phyloP scores from a whole-genome alignment of 2,113 vertebrate species.

The Emydura subglobosa region DNA sequence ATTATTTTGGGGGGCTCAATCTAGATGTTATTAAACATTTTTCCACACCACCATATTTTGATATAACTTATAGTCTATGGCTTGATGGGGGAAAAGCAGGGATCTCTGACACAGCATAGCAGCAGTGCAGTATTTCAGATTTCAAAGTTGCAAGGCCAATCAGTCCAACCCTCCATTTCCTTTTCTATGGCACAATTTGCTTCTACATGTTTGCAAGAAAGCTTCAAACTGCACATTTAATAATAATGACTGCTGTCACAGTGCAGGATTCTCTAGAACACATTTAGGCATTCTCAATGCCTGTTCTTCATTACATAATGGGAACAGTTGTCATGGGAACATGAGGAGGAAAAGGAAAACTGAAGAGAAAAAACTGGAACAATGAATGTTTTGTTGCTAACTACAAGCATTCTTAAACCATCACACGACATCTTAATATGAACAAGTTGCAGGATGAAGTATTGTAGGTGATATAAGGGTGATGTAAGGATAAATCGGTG shows the following conservation, averaged over 20 bases:
- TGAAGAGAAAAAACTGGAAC: not conserved
- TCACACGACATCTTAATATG: not conserved
- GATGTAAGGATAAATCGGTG: not conserved
- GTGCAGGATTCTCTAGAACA: not conserved
- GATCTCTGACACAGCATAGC: accelerated
- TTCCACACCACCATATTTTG: not conserved
- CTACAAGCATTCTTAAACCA: not conserved
- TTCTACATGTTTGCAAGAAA: not conserved
- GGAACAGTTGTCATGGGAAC: not conserved
- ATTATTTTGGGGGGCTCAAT: too few relatives aligned
- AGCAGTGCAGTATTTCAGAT: not conserved
- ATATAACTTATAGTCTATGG: not conserved
- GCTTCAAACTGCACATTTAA: not conserved
- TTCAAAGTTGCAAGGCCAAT: not conserved
- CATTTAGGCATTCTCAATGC: not conserved
- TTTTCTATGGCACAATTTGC: not conserved
- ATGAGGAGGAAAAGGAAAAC: not conserved
- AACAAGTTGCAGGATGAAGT: not conserved
- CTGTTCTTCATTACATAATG: not conserved
- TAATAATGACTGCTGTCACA: accelerated
- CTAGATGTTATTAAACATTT: too few relatives aligned
- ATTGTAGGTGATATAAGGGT: not conserved
- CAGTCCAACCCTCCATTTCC: not conserved
- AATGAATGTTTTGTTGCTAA: not conserved
- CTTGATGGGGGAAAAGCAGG: not conserved